Evolutionary conservation across 1,140 invertebrate genomes (phyloP).

Genomic region (Cydia amplana): DNA sequence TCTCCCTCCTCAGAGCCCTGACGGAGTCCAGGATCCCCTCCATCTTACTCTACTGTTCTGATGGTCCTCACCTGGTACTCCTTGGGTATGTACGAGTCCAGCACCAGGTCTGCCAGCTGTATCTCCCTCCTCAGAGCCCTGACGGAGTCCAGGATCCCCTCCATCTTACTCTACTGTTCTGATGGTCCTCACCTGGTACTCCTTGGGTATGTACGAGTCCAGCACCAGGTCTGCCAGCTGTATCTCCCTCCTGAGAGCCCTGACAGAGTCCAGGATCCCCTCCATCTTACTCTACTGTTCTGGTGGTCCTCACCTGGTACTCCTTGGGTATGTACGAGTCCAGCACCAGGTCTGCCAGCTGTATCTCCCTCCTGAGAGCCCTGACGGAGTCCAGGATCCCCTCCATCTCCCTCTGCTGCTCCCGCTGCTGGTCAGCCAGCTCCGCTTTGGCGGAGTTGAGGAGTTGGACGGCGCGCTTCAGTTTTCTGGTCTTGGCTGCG

Average conservation of each 20-base stretch:
- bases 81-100: constrained; percentile 10
- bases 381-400: constrained; percentile 95
- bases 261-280: constrained; percentile 33
- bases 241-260: constrained; percentile 94
- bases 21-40: constrained; percentile 96
- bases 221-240: constrained; percentile 48
- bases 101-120: constrained; percentile 49
- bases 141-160: background rate
- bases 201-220: constrained; percentile 5
- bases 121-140: constrained; percentile 93
- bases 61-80: constrained; percentile 1
- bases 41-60: constrained; percentile 94
- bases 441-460: constrained; percentile 92
- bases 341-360: constrained; percentile 91
- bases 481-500: constrained; percentile 93
- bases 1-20: constrained; percentile 91
- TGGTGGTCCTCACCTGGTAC: constrained; percentile 95
- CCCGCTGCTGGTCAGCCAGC: constrained; percentile 92
- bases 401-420: constrained; percentile 98
- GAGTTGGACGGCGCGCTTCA: constrained; percentile 92
- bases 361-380: constrained; percentile 93
- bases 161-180: constrained; percentile 88
- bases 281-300: constrained; percentile 90
- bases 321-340: constrained; percentile 96
- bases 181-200: constrained; percentile 3